Conservation (phyloP, 2,113 vertebrate genomes). For the Antechinus flavipes region DNA sequence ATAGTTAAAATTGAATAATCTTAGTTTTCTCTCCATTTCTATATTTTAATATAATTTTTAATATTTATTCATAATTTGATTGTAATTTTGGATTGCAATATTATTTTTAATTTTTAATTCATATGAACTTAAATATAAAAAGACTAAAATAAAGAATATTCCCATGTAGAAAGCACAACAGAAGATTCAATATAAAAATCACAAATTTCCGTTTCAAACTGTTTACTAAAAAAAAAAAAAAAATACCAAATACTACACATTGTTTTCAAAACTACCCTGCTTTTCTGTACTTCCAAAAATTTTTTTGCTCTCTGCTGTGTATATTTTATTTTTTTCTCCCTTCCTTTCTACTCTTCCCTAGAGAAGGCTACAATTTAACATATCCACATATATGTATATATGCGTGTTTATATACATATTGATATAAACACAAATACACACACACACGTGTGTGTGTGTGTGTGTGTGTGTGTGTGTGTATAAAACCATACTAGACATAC, state of each 20-base stretch:
- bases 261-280: not conserved
- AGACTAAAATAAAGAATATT: not conserved
- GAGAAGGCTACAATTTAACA: not conserved
- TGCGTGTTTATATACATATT: too few species aligned
- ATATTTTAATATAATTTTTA: not conserved
- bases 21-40: not conserved
- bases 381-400: not conserved
- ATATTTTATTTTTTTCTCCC: not conserved
- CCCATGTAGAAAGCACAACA: not conserved
- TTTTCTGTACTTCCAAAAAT: not conserved
- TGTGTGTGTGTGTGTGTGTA: too few species aligned
- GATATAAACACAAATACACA: too few species aligned
- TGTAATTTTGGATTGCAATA: not conserved
- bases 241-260: not conserved
- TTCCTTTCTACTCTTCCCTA: not conserved
- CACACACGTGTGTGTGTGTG: too few species aligned
- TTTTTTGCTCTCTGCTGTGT: not conserved
- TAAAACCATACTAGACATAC: not conserved
- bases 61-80: not conserved
- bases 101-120: not conserved
- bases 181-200: not conserved
- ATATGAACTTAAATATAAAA: not conserved
- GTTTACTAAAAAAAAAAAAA: not conserved
- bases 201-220: not conserved
- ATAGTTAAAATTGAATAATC: not conserved